Conservation (phyloP, 2,888 invertebrate genomes). For the Hypena proboscidalis region DNA sequence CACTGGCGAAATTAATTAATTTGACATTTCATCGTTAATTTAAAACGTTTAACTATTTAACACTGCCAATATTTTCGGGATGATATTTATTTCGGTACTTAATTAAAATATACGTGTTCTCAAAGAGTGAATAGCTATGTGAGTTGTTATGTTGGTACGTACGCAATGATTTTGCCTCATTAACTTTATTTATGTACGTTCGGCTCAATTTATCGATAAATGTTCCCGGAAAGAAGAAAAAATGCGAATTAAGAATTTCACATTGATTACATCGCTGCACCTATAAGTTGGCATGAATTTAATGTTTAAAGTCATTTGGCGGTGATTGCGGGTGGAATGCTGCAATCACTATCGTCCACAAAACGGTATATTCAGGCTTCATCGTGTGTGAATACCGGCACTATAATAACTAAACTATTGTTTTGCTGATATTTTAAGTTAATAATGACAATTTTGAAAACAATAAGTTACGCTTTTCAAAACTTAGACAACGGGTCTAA, state of each 20-base stretch:
- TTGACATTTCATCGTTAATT: conserved; percentile 11
- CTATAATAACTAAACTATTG: too few species aligned
- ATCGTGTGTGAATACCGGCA: conserved; percentile 3
- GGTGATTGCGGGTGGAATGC: conserved; percentile 12
- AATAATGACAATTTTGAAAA: too few species aligned
- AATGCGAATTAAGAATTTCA: conserved; percentile 67
- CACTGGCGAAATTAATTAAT: conserved; percentile 4
- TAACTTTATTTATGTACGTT: conserved; percentile 74
- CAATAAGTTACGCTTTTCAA: too few species aligned
- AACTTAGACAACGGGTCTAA: too few species aligned
- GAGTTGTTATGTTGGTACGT: conserved; percentile 52
- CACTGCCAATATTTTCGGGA: conserved; percentile 31
- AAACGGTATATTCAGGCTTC: conserved; percentile 24
- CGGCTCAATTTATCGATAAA: conserved; percentile 72
- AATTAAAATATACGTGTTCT: conserved; percentile 54
- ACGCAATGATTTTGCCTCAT: conserved; percentile 71
- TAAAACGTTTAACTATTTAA: conserved; percentile 25
- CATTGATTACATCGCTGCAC: conserved; percentile 68
- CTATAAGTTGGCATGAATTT: conserved; percentile 55
- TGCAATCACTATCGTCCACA: conserved; percentile 1
- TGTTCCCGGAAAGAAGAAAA: conserved; percentile 62
- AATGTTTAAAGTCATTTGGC: conserved; percentile 41
- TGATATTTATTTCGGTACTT: conserved; percentile 41
- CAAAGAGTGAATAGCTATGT: conserved; percentile 51
- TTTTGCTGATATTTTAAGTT: too few species aligned